Evolutionary conservation across 37 sponge, comb jelly and placozoan genomes (phyloP), one percentile per base, ranked within the genome.

Genomic region (Spongia lamella): DNA sequence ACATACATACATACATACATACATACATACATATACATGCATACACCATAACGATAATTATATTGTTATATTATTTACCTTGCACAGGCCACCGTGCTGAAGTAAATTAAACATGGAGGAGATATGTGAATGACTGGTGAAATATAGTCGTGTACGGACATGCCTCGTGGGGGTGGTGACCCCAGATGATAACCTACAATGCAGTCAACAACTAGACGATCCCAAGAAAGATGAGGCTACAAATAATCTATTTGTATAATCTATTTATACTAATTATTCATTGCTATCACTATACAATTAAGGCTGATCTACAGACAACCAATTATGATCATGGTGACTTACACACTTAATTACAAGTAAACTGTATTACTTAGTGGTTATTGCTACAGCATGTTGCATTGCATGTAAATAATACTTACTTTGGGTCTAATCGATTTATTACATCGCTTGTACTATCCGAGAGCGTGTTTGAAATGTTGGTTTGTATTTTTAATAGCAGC

Each of bases 51-150:
- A 13, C n/a, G n/a, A n/a, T n/a, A n/a, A n/a, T n/a, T n/a, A n/a
- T n/a, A n/a, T n/a, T n/a, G n/a, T n/a, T n/a, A n/a, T n/a, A 14
- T 33, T n/a, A 82, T 90, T 73, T 36, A 96, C 96, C 62, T 72
- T 15, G 34, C 83, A 76, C n/a, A 96, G 82, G 0, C 79, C 69
- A 11, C 85, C 81, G 35, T 92, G 74, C 64, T 81, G 73, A 29
- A 93, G 67, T 17, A 90, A 61, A 60, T 92, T 93, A 59, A 87
- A 36, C 39, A 96, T 66, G 40, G 90, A 90, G 66, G 92, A 93
- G 27, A 96, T 80, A 66, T 93, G 97, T 24, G 93, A 93, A 70
- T 96, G 91, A 30, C 93, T 93, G 56, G 97, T 93, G 75, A 96
- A 96, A 75, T 96, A 96, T 34, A 96, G 90, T 0, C 97, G 58